Conservation (phyloP, 2,113 vertebrate species). For the Poecilia latipinna region DNA sequence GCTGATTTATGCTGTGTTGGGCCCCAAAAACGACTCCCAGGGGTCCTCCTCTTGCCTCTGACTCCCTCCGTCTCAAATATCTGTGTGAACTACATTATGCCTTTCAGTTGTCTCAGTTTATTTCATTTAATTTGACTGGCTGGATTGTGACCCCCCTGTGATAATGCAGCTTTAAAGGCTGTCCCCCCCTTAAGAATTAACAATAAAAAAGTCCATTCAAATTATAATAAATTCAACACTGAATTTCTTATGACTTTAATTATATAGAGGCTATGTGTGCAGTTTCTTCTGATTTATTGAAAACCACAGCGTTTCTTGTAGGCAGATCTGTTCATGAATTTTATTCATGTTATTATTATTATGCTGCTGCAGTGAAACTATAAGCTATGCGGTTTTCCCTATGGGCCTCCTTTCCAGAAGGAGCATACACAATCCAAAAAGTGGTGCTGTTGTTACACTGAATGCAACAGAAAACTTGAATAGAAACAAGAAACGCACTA, state of each 20-base stretch:
- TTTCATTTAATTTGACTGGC: not conserved
- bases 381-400: slow-evolving; percentile 16
- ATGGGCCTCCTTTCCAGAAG: slow-evolving; percentile 12
- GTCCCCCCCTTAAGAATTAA: not conserved
- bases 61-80: slow-evolving; percentile 30
- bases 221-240: slow-evolving; percentile 1
- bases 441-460: slow-evolving; percentile 5
- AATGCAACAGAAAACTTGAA: slow-evolving; percentile 41
- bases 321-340: not conserved
- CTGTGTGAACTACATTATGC: slow-evolving; percentile 31
- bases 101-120: slow-evolving; percentile 19
- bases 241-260: not conserved
- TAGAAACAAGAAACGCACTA: not conserved
- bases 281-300: not conserved
- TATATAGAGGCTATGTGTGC: not conserved
- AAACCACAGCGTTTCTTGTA: not conserved
- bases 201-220: not conserved
- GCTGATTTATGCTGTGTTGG: slow-evolving; percentile 41
- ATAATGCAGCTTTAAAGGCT: not conserved
- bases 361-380: slow-evolving; percentile 20
- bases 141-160: not conserved
- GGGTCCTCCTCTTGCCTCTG: slow-evolving; percentile 45
- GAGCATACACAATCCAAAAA: slow-evolving; percentile 11
- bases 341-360: slow-evolving; percentile 15
- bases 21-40: slow-evolving; percentile 68